Evolutionary conservation across 2,113 vertebrate species (phyloP).

Genomic region (Megaptera novaeangliae): DNA sequence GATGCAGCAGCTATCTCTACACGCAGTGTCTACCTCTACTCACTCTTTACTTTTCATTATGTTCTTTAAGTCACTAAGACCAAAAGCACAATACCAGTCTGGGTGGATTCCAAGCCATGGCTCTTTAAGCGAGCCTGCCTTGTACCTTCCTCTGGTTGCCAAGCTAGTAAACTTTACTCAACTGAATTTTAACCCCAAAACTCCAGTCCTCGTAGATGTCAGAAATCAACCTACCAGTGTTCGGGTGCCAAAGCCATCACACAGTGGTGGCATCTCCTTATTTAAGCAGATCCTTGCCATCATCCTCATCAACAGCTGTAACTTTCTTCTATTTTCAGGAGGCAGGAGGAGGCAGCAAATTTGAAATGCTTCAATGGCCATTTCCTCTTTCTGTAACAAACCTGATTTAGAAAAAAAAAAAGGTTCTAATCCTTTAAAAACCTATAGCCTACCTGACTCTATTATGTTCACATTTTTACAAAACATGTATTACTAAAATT

Average conservation of each 20-base stretch:
- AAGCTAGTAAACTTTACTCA: background rate
- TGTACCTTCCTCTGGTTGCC: background rate
- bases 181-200: background rate
- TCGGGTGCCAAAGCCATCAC: slow-evolving; percentile 83
- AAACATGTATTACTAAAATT: background rate
- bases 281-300: slow-evolving; percentile 86
- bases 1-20: background rate
- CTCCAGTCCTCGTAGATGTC: background rate
- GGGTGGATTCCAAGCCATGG: background rate
- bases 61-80: background rate
- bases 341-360: slow-evolving; percentile 88
- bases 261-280: slow-evolving; percentile 85
- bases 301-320: slow-evolving; percentile 88
- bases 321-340: slow-evolving; percentile 86
- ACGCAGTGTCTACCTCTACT: background rate
- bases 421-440: background rate
- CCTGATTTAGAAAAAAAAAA: slow-evolving; percentile 66
- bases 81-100: background rate
- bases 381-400: slow-evolving; percentile 79
- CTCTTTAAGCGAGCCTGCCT: background rate
- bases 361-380: slow-evolving; percentile 87
- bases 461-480: background rate
- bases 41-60: background rate
- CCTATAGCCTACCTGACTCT: background rate
- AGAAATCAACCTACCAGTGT: slow-evolving; percentile 80